These are phyloP conservation scores for Microplitis deprimator DNA, from an alignment of 2,888 invertebrate genomes.

Conservation along the genomic window DNA sequence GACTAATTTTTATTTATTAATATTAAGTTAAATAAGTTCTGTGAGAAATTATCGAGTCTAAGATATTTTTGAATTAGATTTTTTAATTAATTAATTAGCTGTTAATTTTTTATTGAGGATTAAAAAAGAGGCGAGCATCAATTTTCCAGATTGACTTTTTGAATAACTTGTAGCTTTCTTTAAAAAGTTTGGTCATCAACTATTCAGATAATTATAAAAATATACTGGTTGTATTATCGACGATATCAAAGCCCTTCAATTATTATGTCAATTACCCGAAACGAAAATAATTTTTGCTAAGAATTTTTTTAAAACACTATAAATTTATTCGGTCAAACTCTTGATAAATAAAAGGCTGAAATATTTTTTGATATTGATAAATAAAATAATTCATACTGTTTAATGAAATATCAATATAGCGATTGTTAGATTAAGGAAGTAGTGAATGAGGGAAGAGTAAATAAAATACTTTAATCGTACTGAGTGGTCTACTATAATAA, in stretches of 20 bases:
- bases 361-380: background rate
- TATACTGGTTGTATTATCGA: background rate
- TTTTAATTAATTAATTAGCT: too few relatives aligned
- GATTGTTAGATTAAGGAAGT: constrained; percentile 2
- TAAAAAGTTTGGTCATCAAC: background rate
- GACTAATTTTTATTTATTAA: too few relatives aligned
- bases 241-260: background rate
- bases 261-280: background rate
- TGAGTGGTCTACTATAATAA: constrained; percentile 67
- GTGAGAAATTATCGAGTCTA: too few relatives aligned
- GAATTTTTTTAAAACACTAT: too few relatives aligned
- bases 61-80: too few relatives aligned
- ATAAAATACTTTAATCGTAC: constrained; percentile 16
- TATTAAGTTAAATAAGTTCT: too few relatives aligned
- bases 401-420: background rate
- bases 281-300: too few relatives aligned
- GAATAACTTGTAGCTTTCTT: background rate
- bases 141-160: background rate
- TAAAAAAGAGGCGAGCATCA: background rate
- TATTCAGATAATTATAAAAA: background rate
- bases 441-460: background rate
- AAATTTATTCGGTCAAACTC: too few relatives aligned
- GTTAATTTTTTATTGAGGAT: too few relatives aligned
- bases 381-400: background rate
- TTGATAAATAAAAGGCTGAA: too few relatives aligned